Conservation (phyloP, 2,113 vertebrate genomes). For the Equus przewalskii region DNA sequence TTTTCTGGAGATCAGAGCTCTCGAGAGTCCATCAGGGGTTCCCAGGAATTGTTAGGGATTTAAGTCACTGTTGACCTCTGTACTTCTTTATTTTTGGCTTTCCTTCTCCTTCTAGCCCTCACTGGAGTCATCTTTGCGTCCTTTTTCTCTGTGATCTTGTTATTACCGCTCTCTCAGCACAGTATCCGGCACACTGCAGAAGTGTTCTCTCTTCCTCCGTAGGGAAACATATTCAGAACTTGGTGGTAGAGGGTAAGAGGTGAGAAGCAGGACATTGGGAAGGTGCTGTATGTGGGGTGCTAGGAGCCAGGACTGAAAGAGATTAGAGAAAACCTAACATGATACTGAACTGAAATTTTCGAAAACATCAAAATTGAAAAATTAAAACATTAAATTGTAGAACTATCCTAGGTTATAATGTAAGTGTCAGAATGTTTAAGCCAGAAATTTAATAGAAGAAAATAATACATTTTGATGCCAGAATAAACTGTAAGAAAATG, state of each 20-base stretch:
- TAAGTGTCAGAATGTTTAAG: not conserved
- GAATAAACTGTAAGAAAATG: not conserved
- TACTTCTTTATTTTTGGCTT: not conserved
- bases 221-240: not conserved
- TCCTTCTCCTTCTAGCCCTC: not conserved
- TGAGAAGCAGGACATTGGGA: not conserved
- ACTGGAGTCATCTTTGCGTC: fast-evolving
- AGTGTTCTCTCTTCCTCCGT: not conserved
- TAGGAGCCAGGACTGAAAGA: not conserved
- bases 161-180: not conserved
- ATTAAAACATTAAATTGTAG: not conserved
- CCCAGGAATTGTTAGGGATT: not conserved
- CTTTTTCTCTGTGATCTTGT: not conserved
- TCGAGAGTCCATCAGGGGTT: not conserved
- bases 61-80: not conserved
- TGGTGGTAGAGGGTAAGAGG: not conserved
- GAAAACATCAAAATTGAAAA: slow-evolving; percentile 3
- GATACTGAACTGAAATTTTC: not conserved
- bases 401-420: not conserved
- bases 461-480: slow-evolving; percentile 32
- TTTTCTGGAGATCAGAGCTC: not conserved
- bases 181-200: not conserved
- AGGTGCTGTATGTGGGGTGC: not conserved
- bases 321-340: not conserved
- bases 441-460: slow-evolving; percentile 3